Percentiles rank a stretch among this genome's conserved stretches.
Evolutionary conservation across 2,113 vertebrate species (phyloP).

Genomic region (Gadus macrocephalus): DNA sequence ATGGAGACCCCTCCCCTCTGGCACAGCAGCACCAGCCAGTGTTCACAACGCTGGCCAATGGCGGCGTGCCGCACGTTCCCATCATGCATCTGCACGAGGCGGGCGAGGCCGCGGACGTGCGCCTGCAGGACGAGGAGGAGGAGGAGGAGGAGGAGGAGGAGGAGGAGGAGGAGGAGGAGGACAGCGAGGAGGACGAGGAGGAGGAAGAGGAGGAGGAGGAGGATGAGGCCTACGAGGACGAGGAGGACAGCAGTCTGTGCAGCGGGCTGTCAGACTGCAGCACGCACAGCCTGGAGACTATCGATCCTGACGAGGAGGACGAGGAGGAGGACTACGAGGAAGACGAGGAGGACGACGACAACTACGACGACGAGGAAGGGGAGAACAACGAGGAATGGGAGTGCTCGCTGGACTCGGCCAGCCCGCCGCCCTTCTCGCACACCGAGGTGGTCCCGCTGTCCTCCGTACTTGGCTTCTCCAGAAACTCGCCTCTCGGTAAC

Average conservation of each 20-base stretch:
- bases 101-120: conserved; percentile 54
- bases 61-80: conserved; percentile 60
- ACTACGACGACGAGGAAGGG: conserved; percentile 77
- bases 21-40: conserved; percentile 73
- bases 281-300: conserved; percentile 88
- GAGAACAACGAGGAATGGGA: conserved; percentile 80
- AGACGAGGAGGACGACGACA: conserved; percentile 65
- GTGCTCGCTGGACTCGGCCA: conserved; percentile 72
- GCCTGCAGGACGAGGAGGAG: conserved; percentile 44
- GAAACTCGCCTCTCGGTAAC: conserved; percentile 75
- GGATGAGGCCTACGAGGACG: conserved; percentile 69
- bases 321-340: conserved; percentile 79
- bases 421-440: conserved; percentile 54
- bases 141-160: conserved; percentile 62
- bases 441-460: conserved; percentile 79
- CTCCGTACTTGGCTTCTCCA: conserved; percentile 84
- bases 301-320: conserved; percentile 82
- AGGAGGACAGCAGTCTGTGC: conserved; percentile 90
- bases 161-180: conserved; percentile 53
- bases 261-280: conserved; percentile 91
- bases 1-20: conserved; percentile 75
- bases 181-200: conserved; percentile 67
- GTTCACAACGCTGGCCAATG: conserved; percentile 79
- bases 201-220: conserved; percentile 60
- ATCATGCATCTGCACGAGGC: conserved; percentile 85